These are phyloP conservation scores for Onychostruthus taczanowskii DNA, from an alignment of 2,113 vertebrate species.

Conservation along the genomic window DNA sequence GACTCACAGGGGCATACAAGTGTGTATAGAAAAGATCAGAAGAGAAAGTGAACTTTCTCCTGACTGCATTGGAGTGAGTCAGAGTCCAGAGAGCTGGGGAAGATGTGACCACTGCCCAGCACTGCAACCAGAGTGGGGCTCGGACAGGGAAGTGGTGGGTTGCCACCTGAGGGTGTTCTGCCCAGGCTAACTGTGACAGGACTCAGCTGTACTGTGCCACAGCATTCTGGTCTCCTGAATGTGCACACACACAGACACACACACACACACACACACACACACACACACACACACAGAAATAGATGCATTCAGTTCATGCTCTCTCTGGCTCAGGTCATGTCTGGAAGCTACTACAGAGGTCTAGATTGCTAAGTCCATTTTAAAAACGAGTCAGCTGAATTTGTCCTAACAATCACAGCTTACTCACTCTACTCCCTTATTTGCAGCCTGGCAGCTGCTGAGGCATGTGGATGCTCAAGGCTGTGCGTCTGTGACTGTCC, in stretches of 20 bases:
- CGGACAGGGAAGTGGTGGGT: not conserved
- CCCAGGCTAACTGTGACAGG: not conserved
- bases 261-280: not conserved
- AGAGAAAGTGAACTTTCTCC: not conserved
- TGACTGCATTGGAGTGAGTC: not conserved
- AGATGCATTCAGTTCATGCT: not conserved
- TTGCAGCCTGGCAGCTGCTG: not conserved
- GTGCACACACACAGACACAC: not conserved
- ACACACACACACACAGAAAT: not conserved
- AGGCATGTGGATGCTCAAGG: not conserved
- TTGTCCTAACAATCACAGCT: not conserved
- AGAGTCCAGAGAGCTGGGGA: not conserved
- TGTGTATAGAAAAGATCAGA: not conserved
- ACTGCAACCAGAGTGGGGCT: not conserved
- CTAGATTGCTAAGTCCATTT: not conserved
- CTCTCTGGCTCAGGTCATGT: not conserved
- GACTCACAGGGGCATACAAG: not conserved
- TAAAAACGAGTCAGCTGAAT: not conserved
- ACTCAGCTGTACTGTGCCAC: not conserved
- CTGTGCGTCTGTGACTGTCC: not conserved
- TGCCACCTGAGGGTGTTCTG: not conserved
- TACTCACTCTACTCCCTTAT: not conserved
- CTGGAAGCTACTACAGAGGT: not conserved
- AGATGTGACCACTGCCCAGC: not conserved
- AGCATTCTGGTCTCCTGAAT: not conserved